A percentile compares a stretch with the other conserved stretches of the same genome.
Evolutionary conservation across 2,888 invertebrate species (phyloP).

Genomic region (Apamea monoglypha): DNA sequence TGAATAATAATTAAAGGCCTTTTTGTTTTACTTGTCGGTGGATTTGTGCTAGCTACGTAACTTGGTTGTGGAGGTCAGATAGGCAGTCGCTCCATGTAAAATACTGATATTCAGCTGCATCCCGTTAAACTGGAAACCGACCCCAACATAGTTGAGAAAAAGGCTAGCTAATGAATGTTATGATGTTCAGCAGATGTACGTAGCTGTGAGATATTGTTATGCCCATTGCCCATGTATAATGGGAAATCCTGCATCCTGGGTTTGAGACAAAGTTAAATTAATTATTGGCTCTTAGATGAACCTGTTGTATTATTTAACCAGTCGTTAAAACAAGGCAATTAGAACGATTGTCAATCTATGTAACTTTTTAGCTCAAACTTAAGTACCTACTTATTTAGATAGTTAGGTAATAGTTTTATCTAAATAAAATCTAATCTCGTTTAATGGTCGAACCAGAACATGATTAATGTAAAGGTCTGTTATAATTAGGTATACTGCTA

Average conservation of each 20-base stretch:
- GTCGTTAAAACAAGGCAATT: neutral
- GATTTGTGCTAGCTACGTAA: neutral
- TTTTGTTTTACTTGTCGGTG: neutral
- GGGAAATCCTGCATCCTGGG: neutral
- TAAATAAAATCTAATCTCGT: conserved; percentile 1
- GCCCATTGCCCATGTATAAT: neutral
- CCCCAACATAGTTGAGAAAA: neutral
- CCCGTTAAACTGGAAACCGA: neutral
- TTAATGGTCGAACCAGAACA: conserved; percentile 4
- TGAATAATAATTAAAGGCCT: neutral
- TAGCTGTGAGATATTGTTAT: neutral
- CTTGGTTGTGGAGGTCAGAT: neutral
- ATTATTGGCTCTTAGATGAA: neutral
- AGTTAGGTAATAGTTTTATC: neutral
- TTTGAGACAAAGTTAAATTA: neutral
- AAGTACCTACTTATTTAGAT: neutral
- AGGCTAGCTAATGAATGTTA: neutral
- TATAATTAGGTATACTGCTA: conserved; percentile 30
- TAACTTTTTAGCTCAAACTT: conserved; percentile 28
- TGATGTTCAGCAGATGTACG: neutral
- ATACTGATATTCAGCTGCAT: neutral
- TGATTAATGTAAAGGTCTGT: conserved; percentile 23
- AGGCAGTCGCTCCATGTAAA: neutral
- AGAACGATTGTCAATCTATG: neutral
- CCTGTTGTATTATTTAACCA: neutral